Evolutionary conservation across 2,888 invertebrate genomes (phyloP), one percentile per base, ranked within the genome.

Genomic region (Phalera bucephala): DNA sequence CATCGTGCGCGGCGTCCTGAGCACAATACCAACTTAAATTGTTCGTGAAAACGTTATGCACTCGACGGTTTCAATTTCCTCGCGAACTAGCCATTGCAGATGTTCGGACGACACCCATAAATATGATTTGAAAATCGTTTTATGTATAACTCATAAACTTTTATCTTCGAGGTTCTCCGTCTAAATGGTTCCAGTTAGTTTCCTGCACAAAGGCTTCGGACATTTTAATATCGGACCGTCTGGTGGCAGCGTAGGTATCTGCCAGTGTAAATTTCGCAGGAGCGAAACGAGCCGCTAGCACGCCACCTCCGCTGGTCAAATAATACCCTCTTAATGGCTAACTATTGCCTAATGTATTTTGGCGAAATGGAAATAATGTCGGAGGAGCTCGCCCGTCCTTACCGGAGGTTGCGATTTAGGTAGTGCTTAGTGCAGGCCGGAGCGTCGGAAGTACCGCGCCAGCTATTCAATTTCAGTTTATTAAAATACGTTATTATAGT

Each of bases 51-150:
- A 73, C 78, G 76, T 80, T 79, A 85, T 86, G 82, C 79, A 82
- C 82, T 77, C 72, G 68, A 79, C 76, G 78, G 82, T 88, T 87
- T 88, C 89, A 87, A 89, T 87, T 84, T 85, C 80, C 78, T 72
- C 77, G 83, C 75, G 75, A 84, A 82, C 83, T 75, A 70, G 74
- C 86, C 74, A 72, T 76, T 74, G 78, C 83, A 86, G 80, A 84
- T 88, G 86, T 82, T 82, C 73, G 67, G 76, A 75, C 67, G 78
- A 77, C 76, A 74, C 75, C 78, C 81, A 76, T 87, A 89, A 89
- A 87, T 88, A 88, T 88, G 83, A 89, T 87, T 88, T 86, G 82
- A 87, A 83, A 87, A 88, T 87, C 82, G 86, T 84, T 88, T 87
- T 86, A 87, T 86, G 85, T 88, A 84, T 85, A 83, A 82, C 78